These are phyloP conservation scores for Subanguina moxae DNA, from an alignment of 1,140 invertebrate genomes.

Conservation along the genomic window DNA sequence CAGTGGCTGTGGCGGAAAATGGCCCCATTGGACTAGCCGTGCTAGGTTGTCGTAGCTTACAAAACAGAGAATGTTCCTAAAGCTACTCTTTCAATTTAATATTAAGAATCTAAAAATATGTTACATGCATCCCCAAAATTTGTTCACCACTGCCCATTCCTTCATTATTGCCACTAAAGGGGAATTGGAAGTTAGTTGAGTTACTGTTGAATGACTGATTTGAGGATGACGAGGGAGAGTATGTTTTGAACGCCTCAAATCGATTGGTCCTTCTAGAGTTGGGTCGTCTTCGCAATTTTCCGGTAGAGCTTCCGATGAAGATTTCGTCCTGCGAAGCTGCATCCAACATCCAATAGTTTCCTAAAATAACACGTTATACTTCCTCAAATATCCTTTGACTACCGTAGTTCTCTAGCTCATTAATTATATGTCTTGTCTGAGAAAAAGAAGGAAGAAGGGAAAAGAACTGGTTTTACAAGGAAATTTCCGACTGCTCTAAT, in stretches of 20 bases:
- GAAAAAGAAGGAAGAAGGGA: too few species aligned
- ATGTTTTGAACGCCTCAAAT: constrained; percentile 4
- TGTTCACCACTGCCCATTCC: not conserved
- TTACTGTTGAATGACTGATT: not conserved
- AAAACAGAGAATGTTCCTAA: not conserved
- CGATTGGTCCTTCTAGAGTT: not conserved
- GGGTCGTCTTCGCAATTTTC: constrained; percentile 30
- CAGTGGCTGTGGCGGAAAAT: not conserved
- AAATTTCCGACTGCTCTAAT: too few species aligned
- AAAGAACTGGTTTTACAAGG: too few species aligned
- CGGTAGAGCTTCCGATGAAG: constrained; percentile 37
- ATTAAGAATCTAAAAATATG: not conserved
- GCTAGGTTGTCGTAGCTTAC: not conserved
- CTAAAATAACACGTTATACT: constrained; percentile 22
- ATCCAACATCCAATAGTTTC: constrained; percentile 46
- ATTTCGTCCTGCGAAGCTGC: constrained; percentile 34
- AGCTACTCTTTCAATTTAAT: too few species aligned
- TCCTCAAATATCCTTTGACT: constrained; percentile 5
- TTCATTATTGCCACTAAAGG: too few species aligned
- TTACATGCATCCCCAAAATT: not conserved
- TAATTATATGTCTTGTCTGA: too few species aligned
- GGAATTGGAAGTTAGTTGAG: not conserved
- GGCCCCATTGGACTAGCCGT: not conserved
- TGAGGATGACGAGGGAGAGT: not conserved
- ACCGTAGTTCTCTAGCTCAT: not conserved